These are phyloP conservation scores for Teleiodes luculella DNA, from an alignment of 2,888 invertebrate genomes.

Conservation along the genomic window DNA sequence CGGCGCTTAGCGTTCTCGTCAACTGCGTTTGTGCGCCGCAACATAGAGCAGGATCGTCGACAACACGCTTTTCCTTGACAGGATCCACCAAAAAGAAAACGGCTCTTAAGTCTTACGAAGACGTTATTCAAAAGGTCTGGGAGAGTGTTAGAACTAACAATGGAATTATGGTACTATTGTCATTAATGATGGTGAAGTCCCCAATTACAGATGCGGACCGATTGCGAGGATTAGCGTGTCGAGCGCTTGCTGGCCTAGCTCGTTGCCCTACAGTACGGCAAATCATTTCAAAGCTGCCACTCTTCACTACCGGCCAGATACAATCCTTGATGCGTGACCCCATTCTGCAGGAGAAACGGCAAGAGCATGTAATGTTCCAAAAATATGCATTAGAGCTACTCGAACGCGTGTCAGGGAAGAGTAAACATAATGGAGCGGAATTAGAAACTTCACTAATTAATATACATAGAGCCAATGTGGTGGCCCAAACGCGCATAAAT, in stretches of 20 bases:
- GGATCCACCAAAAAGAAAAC: slow-evolving; percentile 81
- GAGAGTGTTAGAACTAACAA: slow-evolving; percentile 95
- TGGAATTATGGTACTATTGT: slow-evolving; percentile 96
- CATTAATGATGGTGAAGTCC: slow-evolving; percentile 92
- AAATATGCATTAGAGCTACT: slow-evolving; percentile 94
- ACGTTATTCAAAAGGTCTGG: slow-evolving; percentile 95
- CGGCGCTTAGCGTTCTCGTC: slow-evolving; percentile 92
- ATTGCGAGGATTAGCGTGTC: slow-evolving; percentile 94
- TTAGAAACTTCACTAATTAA: slow-evolving; percentile 92
- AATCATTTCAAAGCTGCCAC: slow-evolving; percentile 95
- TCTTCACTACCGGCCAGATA: slow-evolving; percentile 79
- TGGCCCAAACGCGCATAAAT: slow-evolving; percentile 96
- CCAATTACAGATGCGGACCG: slow-evolving; percentile 98
- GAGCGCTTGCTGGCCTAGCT: slow-evolving; percentile 94
- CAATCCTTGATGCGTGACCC: slow-evolving; percentile 93
- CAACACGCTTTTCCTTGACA: slow-evolving; percentile 62
- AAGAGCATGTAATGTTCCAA: slow-evolving; percentile 97
- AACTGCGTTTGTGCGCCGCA: slow-evolving; percentile 97
- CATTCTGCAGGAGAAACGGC: slow-evolving; percentile 96
- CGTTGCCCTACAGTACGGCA: slow-evolving; percentile 95
- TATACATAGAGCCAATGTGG: slow-evolving; percentile 95
- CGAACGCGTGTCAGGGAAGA: slow-evolving; percentile 93
- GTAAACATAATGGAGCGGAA: slow-evolving; percentile 87
- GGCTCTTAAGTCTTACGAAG: slow-evolving; percentile 85
- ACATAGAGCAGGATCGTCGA: slow-evolving; percentile 78